Evolutionary conservation across 1,140 invertebrate genomes (phyloP).

Genomic region (Mactra quadrangularis): DNA sequence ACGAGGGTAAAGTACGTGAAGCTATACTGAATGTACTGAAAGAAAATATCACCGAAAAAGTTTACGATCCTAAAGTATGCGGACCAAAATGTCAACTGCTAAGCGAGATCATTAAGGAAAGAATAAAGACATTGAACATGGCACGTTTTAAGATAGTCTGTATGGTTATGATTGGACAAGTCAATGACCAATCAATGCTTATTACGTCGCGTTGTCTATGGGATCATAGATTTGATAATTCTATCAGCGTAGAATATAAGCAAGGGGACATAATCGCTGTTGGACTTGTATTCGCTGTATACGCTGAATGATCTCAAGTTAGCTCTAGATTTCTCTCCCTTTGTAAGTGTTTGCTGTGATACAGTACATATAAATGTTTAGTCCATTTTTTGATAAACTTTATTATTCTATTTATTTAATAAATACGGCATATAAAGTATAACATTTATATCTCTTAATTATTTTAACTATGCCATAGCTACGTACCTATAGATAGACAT

Average conservation of each 20-base stretch:
- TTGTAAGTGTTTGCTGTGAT: too few relatives aligned
- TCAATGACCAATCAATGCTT: conserved; percentile 74
- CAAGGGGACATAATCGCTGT: conserved; percentile 74
- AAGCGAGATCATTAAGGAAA: conserved; percentile 77
- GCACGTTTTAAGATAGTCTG: conserved; percentile 79
- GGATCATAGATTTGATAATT: conserved; percentile 80
- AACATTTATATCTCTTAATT: too few relatives aligned
- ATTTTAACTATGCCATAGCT: too few relatives aligned
- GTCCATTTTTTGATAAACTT: too few relatives aligned
- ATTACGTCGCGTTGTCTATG: conserved; percentile 80
- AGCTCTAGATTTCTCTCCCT: too few relatives aligned
- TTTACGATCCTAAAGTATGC: conserved; percentile 67
- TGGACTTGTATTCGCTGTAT: conserved; percentile 81
- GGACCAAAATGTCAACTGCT: conserved; percentile 69
- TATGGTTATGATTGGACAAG: conserved; percentile 76
- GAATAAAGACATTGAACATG: conserved; percentile 72
- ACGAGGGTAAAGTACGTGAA: conserved; percentile 64
- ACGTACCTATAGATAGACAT: too few relatives aligned
- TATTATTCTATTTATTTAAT: too few relatives aligned
- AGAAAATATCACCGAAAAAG: conserved; percentile 69
- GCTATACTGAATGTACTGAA: conserved; percentile 72
- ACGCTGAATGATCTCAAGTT: conserved; percentile 71
- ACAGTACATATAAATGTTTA: too few relatives aligned
- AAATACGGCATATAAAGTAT: too few relatives aligned
- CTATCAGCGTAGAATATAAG: conserved; percentile 71